phyloP scores from a whole-genome alignment of 2,888 invertebrate species.

The Kryphioiulus occultus region DNA sequence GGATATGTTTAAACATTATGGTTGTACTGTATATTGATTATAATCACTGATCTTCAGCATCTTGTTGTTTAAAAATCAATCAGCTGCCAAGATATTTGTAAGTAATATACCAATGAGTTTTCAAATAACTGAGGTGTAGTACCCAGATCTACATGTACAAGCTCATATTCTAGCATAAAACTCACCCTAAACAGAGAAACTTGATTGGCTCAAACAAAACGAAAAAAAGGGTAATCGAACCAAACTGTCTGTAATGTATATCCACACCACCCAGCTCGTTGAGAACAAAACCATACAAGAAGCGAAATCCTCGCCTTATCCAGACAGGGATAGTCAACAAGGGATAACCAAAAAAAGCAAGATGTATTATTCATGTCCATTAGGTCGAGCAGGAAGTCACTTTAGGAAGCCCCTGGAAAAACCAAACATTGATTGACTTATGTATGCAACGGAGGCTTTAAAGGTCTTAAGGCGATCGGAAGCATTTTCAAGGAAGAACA shows the following conservation, averaged over 20 bases:
- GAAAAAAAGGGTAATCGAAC: background rate
- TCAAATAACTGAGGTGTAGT: too few species aligned
- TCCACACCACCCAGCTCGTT: background rate
- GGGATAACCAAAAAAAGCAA: background rate
- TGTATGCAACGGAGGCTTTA: background rate
- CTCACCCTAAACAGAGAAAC: too few species aligned
- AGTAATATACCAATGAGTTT: too few species aligned
- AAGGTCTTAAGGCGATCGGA: constrained; percentile 25
- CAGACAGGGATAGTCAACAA: background rate
- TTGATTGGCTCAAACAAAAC: background rate
- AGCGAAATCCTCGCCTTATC: background rate
- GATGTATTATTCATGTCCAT: constrained; percentile 24
- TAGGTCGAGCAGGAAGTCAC: constrained; percentile 1
- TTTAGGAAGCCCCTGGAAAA: background rate
- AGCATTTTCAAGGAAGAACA: constrained; percentile 27
- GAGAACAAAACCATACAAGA: background rate
- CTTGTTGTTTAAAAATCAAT: too few species aligned
- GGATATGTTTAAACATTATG: too few species aligned
- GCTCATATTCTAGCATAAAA: too few species aligned
- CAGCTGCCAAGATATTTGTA: too few species aligned
- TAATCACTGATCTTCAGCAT: too few species aligned
- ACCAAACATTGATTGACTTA: constrained; percentile 27
- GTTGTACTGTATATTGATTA: too few species aligned
- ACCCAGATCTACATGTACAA: too few species aligned
- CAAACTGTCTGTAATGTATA: background rate